A percentile compares a stretch with the other conserved stretches of the same genome.
Evolutionary conservation across 2,113 vertebrate genomes (phyloP).

Genomic region (Equus przewalskii): DNA sequence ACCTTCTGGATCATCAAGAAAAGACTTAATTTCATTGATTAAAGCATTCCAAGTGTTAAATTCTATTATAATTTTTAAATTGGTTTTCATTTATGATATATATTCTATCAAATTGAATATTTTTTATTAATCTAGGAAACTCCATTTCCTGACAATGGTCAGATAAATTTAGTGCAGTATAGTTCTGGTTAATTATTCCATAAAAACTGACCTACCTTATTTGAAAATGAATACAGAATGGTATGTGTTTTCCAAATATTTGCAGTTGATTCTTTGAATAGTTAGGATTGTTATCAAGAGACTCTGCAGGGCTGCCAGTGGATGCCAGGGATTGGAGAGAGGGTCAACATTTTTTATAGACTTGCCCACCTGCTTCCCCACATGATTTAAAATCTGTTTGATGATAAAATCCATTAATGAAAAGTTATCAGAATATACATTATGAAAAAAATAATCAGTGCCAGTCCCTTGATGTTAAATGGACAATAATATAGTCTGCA

Average conservation of each 20-base stretch:
- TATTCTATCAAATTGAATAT: neutral
- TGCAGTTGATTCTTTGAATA: neutral
- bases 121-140: conserved; percentile 50
- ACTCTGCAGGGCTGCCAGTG: neutral
- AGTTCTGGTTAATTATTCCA: conserved; percentile 17
- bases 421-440: conserved; percentile 27
- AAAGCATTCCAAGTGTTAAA: conserved; percentile 4
- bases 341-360: neutral
- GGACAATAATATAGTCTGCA: neutral
- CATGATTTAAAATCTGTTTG: conserved; percentile 26
- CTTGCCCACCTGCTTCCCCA: neutral
- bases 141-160: neutral
- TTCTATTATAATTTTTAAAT: conserved; percentile 51
- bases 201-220: neutral
- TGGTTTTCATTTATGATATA: neutral
- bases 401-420: conserved; percentile 12
- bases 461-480: neutral
- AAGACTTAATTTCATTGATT: conserved; percentile 41
- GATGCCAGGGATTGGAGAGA: neutral
- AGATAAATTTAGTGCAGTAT: conserved; percentile 10
- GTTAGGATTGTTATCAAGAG: neutral
- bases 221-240: conserved; percentile 17
- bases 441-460: neutral
- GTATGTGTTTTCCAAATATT: conserved; percentile 14
- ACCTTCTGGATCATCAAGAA: neutral